A percentile compares a stretch with the other conserved stretches of the same genome.
These are phyloP conservation scores for Microcebus ravelobensis DNA, from an alignment of 2,113 vertebrate genomes.

Conservation along the genomic window DNA sequence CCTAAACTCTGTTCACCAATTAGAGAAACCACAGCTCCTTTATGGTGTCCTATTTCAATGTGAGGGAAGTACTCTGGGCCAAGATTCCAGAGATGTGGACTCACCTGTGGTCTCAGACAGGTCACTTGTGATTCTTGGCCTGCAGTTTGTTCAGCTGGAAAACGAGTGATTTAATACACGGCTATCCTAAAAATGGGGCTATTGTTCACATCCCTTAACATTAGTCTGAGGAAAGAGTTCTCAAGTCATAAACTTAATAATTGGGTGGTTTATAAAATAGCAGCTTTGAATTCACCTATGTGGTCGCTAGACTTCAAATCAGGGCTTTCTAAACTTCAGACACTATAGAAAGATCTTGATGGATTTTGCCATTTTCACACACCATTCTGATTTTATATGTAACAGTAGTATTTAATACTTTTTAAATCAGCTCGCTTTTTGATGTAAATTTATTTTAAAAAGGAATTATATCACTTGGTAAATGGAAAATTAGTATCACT, in stretches of 20 bases:
- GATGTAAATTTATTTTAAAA: conserved; percentile 25
- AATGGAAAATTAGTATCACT: background rate
- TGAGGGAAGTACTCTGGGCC: no score
- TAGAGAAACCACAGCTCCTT: background rate
- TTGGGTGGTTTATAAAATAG: background rate
- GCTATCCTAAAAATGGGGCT: background rate
- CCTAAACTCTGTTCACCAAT: background rate
- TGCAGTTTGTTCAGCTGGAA: background rate
- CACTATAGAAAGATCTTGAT: background rate
- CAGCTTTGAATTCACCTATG: background rate
- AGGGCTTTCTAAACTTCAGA: background rate
- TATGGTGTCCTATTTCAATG: background rate
- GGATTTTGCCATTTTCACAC: background rate
- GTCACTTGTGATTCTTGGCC: background rate
- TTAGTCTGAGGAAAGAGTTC: background rate
- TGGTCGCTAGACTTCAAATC: background rate
- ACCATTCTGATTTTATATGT: background rate
- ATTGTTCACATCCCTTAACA: background rate
- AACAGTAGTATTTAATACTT: background rate
- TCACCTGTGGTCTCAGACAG: background rate
- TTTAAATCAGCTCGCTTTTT: background rate
- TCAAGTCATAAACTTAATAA: background rate
- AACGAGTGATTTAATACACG: background rate
- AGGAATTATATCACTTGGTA: background rate
- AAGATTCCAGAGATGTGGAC: background rate